Base-by-base conservation (phyloP, 2,113 vertebrate genomes). In the Smithornis capensis region DNA sequence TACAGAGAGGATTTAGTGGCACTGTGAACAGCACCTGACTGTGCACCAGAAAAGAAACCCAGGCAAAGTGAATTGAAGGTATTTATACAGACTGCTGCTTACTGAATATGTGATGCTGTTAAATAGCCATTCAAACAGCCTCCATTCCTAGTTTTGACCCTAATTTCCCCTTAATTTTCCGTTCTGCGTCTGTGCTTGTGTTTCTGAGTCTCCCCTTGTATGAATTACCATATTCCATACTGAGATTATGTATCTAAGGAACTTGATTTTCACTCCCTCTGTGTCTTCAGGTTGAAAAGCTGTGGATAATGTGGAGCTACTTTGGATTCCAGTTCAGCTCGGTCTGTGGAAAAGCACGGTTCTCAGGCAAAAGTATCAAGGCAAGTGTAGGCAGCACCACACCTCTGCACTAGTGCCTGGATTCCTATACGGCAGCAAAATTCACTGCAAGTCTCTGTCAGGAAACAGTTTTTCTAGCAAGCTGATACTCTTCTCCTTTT, bases 401-500 rank as follows among this genome's bases (percentile, higher is more conserved):
- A 1, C 37, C 38, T 62, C 3, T 7, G 14, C 1, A 6, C 21
- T 31, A 14, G 7, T 28, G 28, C 47, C 14, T 23, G 17, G 23
- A 50, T 19, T 60, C 14, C 31, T 53, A 24, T 1, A 21, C 37
- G 47, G 18, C 53, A 65, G 50, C 10, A 50, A 71, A 64, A 67
- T 45, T 29, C 42, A 16, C 29, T 16, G 12, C 3, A 2, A 83
- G 52, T 44, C 12, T 79, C 38, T 40, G 42, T 77, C 45, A 93
- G 75, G 64, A 78, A 83, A 63, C 6, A 40, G 19, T 31, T 92
- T 80, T 79, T 91, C 87, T 75, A 97, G 84, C 50, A 83, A 73
- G 50, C 33, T 76, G 90, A 88, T 79, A 67, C 44, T 91, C 62
- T 55, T 89, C 87, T 90, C 44, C 63, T 92, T 94, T 89, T 83